These are phyloP conservation scores for Macropus fuliginosus DNA, from an alignment of 2,797 vertebrate genomes.

Conservation along the genomic window DNA sequence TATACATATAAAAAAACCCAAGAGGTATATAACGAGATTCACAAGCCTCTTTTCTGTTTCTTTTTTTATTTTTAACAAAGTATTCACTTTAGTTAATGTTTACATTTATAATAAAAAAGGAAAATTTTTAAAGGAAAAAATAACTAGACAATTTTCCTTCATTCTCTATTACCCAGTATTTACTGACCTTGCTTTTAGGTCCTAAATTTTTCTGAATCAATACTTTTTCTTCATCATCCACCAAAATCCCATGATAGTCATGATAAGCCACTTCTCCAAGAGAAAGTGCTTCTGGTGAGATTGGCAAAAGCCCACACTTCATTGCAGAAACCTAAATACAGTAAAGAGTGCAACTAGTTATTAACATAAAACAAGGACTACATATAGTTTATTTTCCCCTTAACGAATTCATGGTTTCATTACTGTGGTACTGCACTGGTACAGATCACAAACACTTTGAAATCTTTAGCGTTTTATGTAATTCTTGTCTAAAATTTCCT, in stretches of 20 bases:
- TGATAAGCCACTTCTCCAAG: constrained; percentile 96
- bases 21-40: neutral
- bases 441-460: neutral
- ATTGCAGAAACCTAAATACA: constrained; percentile 95
- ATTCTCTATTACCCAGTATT: neutral
- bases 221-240: constrained; percentile 92
- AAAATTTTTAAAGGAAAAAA: neutral
- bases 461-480: neutral
- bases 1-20: neutral
- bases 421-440: neutral
- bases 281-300: constrained; percentile 95
- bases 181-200: constrained; percentile 94
- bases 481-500: neutral
- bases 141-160: neutral
- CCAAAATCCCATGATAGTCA: constrained; percentile 96
- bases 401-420: neutral
- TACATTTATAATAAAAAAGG: neutral
- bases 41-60: neutral
- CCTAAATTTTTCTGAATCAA: constrained; percentile 96
- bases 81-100: neutral
- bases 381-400: neutral
- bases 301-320: constrained; percentile 96
- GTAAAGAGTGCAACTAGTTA: neutral
- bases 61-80: neutral
- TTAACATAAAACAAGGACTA: neutral